Base-by-base conservation (phyloP, 92 coral and sea anemone genomes). In the Palythoa caribaeorum region DNA sequence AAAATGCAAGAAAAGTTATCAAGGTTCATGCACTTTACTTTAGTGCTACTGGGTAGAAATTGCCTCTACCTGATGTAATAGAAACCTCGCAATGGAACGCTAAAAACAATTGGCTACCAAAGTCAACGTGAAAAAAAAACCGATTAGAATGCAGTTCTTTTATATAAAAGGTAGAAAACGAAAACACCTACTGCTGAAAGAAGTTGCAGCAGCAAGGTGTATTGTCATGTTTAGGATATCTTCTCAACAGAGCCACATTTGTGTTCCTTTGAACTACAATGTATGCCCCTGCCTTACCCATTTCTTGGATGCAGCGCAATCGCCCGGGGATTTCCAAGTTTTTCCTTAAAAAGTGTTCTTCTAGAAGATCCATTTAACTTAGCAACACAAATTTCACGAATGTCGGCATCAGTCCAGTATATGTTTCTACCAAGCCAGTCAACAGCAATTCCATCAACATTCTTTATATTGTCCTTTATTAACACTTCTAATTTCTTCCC, bases 401-500 rank as follows among this genome's bases (percentile, higher is more conserved):
- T 60, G 13, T 88, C 96, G 5, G 89, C 92, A 48, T 97, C 95
- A 0, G 97, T 95, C 99, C 99, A 97, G 65, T 97, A 97, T 66
- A 97, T 86, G 83, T 97, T 97, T 73, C 98, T 90, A 3, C 96
- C 99, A 17, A 94, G 84, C 99, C 99, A 97, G 80, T 97, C 99
- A 28, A 97, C 98, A 8, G 99, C 99, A 28, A 97, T 59, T 2
- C 98, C 99, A 92, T 91, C 96, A 5, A 87, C 91, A 87, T 90
- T 88, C 65, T 78, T 85, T 17, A 95, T 81, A 14, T 73, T 78
- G 21, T 88, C 70, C 11, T 91, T 89, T 38, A 97, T 92, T 88
- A 97, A 57, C 39, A 88, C 90, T 38, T 88, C 85, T 51, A 88
- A 68, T n/a, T 89, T 88, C 38, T 89, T 44, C 8, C 96, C 97